These are phyloP conservation scores for Hirudinaria manillensis DNA, from an alignment of 2,888 invertebrate species.

Conservation along the genomic window DNA sequence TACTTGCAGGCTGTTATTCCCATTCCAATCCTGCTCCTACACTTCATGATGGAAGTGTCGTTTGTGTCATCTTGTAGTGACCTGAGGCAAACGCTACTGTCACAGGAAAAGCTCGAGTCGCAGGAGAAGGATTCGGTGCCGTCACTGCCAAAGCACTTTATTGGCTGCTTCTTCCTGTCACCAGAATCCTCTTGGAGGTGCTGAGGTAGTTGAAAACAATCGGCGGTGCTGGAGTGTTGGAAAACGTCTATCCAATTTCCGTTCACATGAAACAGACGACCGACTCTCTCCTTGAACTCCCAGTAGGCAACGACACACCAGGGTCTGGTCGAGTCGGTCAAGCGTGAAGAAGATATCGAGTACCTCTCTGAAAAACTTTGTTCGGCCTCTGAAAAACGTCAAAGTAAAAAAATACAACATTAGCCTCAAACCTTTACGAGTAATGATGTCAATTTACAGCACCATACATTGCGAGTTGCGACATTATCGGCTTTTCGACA, in stretches of 20 bases:
- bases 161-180: background rate
- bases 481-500: too few species aligned
- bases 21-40: constrained; percentile 28
- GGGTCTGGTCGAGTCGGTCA: background rate
- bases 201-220: constrained; percentile 21
- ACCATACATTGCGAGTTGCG: too few species aligned
- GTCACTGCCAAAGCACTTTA: background rate
- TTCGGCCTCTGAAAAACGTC: background rate
- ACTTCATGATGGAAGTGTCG: constrained; percentile 25
- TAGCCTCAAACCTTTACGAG: background rate
- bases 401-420: background rate
- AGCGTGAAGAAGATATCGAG: background rate
- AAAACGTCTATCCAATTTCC: constrained; percentile 22
- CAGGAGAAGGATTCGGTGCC: background rate
- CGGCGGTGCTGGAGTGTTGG: constrained; percentile 17
- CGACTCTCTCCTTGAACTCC: constrained; percentile 26
- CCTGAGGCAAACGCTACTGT: background rate
- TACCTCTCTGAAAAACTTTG: constrained; percentile 2
- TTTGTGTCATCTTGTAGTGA: constrained; percentile 6
- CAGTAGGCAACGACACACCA: constrained; percentile 31
- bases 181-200: background rate
- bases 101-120: background rate
- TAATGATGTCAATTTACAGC: too few species aligned
- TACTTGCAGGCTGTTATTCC: constrained; percentile 27
- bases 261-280: constrained; percentile 21